phyloP scores from a whole-genome alignment of 1,140 invertebrate genomes.

The Diabrotica virgifera region DNA sequence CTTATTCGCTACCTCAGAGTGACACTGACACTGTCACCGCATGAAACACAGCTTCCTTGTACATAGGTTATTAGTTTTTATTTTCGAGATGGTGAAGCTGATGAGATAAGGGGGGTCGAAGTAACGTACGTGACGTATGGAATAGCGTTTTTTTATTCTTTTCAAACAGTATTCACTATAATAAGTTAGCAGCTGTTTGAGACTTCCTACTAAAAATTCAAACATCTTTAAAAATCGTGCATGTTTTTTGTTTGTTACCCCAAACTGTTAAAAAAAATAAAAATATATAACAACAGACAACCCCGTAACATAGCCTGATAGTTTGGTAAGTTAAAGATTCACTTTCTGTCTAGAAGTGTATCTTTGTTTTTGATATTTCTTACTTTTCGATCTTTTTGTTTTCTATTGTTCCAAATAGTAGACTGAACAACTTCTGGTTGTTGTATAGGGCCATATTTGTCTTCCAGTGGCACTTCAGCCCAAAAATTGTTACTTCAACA shows the following conservation, averaged over 20 bases:
- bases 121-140: not conserved
- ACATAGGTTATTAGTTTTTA: constrained; percentile 14
- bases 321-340: too few species aligned
- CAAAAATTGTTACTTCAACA: too few species aligned
- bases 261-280: not conserved
- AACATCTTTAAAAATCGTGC: not conserved
- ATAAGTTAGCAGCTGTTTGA: too few species aligned
- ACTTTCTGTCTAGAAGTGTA: too few species aligned
- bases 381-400: too few species aligned
- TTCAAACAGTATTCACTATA: too few species aligned
- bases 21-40: constrained; percentile 45
- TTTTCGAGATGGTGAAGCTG: not conserved
- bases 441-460: too few species aligned
- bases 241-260: not conserved
- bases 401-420: too few species aligned
- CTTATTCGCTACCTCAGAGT: constrained; percentile 59
- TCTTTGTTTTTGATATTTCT: too few species aligned
- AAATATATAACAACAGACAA: not conserved
- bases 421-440: too few species aligned
- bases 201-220: not conserved
- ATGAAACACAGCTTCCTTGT: constrained; percentile 28
- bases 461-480: too few species aligned
- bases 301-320: too few species aligned
- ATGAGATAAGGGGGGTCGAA: not conserved
- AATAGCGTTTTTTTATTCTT: not conserved